phyloP scores from a whole-genome alignment of 1,140 invertebrate species.

The Venturia canescens region DNA sequence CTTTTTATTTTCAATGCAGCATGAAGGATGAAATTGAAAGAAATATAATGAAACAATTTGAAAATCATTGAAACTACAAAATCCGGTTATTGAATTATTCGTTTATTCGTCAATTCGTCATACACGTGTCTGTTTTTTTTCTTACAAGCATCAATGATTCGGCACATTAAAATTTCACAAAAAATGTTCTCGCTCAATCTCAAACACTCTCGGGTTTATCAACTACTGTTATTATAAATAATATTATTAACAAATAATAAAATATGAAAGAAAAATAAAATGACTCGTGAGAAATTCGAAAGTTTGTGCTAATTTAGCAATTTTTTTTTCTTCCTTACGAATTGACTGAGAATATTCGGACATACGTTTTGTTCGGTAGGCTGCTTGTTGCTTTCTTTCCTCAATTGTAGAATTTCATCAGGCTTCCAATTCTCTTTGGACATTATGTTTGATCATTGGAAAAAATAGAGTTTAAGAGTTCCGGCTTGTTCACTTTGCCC shows the following conservation, averaged over 20 bases:
- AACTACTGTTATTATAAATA: neutral
- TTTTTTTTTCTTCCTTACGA: too few species aligned
- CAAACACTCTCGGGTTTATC: neutral
- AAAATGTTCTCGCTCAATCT: neutral
- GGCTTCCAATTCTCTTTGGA: too few species aligned
- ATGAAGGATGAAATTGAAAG: too few species aligned
- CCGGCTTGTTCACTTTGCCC: constrained; percentile 90
- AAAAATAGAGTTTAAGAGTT: constrained; percentile 77
- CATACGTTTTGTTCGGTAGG: too few species aligned
- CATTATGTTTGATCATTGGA: constrained; percentile 54
- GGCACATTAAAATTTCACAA: neutral
- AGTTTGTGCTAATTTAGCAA: too few species aligned
- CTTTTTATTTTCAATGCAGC: too few species aligned
- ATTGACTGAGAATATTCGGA: too few species aligned
- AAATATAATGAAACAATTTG: too few species aligned
- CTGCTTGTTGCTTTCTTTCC: too few species aligned
- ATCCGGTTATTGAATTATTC: neutral
- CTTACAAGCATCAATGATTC: neutral
- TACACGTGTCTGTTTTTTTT: neutral
- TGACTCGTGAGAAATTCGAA: too few species aligned
- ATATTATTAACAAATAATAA: neutral
- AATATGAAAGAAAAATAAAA: neutral
- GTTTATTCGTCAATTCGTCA: neutral
- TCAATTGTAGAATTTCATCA: too few species aligned
- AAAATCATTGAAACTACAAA: too few species aligned